phyloP scores from a whole-genome alignment of 2,888 invertebrate species.

The Eupithecia subumbrata region DNA sequence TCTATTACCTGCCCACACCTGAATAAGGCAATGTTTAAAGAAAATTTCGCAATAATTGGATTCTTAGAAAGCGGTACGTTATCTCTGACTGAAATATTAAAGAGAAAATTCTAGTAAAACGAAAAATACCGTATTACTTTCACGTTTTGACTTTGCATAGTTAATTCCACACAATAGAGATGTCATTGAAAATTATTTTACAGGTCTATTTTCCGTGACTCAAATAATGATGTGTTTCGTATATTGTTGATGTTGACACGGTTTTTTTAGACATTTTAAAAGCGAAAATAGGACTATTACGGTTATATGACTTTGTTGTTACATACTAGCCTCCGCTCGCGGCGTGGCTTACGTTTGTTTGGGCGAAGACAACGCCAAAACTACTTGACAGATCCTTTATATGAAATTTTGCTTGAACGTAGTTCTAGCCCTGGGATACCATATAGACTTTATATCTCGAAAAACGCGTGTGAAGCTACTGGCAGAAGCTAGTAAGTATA shows the following conservation, averaged over 20 bases:
- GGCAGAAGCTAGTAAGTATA: no score
- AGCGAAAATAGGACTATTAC: neutral
- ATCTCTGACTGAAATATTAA: neutral
- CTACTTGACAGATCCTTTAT: neutral
- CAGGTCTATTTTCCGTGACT: neutral
- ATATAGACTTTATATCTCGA: no score
- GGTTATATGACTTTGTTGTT: neutral
- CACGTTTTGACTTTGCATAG: neutral
- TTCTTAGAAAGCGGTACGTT: neutral
- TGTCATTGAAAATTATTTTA: neutral
- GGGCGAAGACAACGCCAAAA: neutral
- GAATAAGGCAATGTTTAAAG: neutral
- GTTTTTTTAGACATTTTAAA: neutral
- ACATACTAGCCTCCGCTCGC: neutral
- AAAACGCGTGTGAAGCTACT: no score
- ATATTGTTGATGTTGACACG: neutral
- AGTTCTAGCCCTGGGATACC: no score
- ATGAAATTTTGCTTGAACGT: no score
- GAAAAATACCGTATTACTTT: neutral
- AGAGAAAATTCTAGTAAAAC: neutral
- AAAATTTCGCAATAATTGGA: neutral
- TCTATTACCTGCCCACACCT: neutral
- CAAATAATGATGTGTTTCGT: neutral
- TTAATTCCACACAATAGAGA: neutral
- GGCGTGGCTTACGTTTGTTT: neutral